These are phyloP conservation scores for Hedychridium roseum DNA, from an alignment of 2,888 invertebrate genomes.

Conservation along the genomic window DNA sequence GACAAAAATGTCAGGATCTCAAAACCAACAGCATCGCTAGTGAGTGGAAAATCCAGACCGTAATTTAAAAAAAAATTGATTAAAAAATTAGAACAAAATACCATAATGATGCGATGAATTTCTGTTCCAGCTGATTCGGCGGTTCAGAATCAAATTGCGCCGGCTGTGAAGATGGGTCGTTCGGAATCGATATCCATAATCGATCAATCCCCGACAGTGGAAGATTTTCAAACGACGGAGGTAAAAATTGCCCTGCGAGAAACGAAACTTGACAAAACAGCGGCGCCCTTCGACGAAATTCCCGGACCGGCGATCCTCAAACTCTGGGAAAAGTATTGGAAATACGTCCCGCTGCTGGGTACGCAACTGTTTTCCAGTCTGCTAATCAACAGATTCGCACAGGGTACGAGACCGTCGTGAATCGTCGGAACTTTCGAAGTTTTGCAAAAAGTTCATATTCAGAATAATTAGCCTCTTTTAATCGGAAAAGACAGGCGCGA, in stretches of 20 bases:
- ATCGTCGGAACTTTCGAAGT: no score
- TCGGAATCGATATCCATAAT: conserved; percentile 28
- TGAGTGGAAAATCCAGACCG: no score
- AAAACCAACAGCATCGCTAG: conserved; percentile 29
- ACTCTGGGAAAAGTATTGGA: conserved; percentile 69
- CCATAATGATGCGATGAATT: no score
- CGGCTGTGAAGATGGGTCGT: conserved; percentile 11
- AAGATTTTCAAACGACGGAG: conserved; percentile 10
- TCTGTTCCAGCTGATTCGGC: conserved; percentile 26
- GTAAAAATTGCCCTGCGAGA: conserved; percentile 14
- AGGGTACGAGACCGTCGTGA: conserved; percentile 52
- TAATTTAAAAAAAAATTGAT: no score
- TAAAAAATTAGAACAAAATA: no score
- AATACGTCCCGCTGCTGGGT: conserved; percentile 70
- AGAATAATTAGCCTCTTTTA: no score
- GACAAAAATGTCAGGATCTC: conserved; percentile 29
- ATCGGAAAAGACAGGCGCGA: no score
- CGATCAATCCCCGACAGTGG: conserved; percentile 21
- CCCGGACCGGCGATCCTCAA: conserved; percentile 71
- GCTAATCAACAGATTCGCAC: conserved; percentile 55
- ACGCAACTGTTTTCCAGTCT: conserved; percentile 66
- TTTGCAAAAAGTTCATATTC: no score
- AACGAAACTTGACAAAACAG: conserved; percentile 32
- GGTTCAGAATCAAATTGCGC: conserved; percentile 21
- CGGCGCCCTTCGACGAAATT: conserved; percentile 69